phyloP scores from a whole-genome alignment of 2,888 invertebrate genomes.

The Phortica magna region DNA sequence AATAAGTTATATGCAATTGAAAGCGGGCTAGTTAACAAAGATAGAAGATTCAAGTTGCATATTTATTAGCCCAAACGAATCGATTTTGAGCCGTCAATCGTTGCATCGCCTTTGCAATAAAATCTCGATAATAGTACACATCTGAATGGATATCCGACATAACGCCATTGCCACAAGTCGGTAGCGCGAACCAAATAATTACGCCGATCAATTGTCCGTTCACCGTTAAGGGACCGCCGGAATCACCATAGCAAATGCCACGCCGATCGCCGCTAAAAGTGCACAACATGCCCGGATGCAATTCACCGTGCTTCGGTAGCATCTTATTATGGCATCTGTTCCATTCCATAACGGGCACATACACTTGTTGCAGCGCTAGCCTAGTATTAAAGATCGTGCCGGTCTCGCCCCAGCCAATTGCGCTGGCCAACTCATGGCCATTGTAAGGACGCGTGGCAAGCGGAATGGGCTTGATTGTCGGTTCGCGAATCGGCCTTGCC shows the following conservation, averaged over 20 bases:
- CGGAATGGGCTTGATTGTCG: not conserved
- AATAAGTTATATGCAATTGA: too few species aligned
- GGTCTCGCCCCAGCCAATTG: not conserved
- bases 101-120: not conserved
- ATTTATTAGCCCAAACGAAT: not conserved
- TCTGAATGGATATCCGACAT: constrained; percentile 14
- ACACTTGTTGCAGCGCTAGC: not conserved
- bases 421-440: not conserved
- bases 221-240: not conserved
- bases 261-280: not conserved
- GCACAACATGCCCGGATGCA: constrained; percentile 18
- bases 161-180: not conserved
- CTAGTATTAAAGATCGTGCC: not conserved
- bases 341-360: not conserved
- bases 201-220: constrained; percentile 8
- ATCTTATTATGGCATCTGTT: not conserved
- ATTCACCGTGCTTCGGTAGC: constrained; percentile 9
- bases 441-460: not conserved
- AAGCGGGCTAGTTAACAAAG: too few species aligned
- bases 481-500: too few species aligned
- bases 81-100: not conserved
- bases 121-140: constrained; percentile 13
- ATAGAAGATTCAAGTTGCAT: not conserved
- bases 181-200: not conserved
- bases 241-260: constrained; percentile 17